Conservation (phyloP, 2,797 vertebrate species). For the Rhyacichthys aspro region DNA sequence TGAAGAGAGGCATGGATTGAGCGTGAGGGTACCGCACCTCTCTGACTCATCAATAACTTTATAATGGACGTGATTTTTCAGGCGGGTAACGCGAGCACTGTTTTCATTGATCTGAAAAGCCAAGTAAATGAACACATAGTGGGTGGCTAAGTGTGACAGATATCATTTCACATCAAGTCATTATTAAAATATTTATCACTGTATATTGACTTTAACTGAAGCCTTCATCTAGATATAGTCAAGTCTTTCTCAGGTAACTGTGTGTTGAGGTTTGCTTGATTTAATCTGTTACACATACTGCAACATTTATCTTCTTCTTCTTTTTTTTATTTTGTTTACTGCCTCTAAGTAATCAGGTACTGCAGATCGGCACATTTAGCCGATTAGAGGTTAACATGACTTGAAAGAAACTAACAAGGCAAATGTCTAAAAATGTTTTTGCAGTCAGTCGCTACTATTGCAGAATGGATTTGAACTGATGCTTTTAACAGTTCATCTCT, state of each 20-base stretch:
- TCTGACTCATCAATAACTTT: conserved; percentile 9
- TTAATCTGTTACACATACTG: not conserved
- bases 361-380: not conserved
- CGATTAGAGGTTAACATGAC: too few relatives aligned
- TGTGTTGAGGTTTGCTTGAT: not conserved
- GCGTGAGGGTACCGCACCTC: too few relatives aligned
- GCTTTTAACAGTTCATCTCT: not conserved
- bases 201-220: conserved; percentile 3
- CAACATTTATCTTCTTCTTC: not conserved
- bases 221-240: not conserved
- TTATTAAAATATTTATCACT: conserved; percentile 5
- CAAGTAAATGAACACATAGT: not conserved
- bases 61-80: conserved; percentile 12
- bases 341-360: conserved; percentile 6
- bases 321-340: too few relatives aligned
- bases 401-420: not conserved
- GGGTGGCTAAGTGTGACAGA: conserved; percentile 12
- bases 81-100: not conserved
- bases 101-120: conserved; percentile 5
- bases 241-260: not conserved
- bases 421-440: not conserved
- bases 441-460: not conserved
- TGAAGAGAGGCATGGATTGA: not conserved
- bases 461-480: not conserved
- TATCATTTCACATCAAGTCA: conserved; percentile 1